Evolutionary conservation across 2,113 vertebrate genomes (phyloP), one percentile per base, ranked within the genome.

Genomic region (Motacilla alba): DNA sequence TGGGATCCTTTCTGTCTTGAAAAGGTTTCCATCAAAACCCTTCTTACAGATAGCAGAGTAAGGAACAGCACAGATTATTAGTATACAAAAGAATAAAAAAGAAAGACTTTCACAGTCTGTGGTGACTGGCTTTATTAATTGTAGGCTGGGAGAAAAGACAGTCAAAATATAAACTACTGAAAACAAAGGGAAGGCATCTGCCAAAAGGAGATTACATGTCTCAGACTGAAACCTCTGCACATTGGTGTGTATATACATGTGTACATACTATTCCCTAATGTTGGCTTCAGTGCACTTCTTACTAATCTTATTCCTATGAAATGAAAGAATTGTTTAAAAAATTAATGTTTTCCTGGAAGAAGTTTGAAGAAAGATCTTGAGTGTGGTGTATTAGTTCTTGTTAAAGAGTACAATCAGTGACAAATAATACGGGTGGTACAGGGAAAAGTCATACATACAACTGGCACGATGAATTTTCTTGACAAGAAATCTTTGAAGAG

Each of bases 211-310:
- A 46, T 33, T 47, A 33, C 4, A 24, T 23, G 20, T 66, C 44
- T 93, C 63, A 77, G 46, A 73, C 6, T 9, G 13, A 87, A 95
- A 89, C 21, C 22, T 80, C 22, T 70, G 30, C 3, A 3, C 35
- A 46, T 35, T 0, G 0, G 13, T 55, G 20, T 8, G 8, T 46
- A 63, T 39, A 62, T 37, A 53, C n/a, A 53, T 3, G 12, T 37
- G 28, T 23, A 20, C 33, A 5, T n/a, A 83, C 41, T 83, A 80
- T 44, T 41, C 83, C 9, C 47, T 88, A 77, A 21, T 73, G 64
- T 50, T 52, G 35, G 27, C 62, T 83, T 78, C 64, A 83, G 46
- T 70, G 15, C 35, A 72, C 69, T 90, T 90, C 72, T 55, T 70
- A 66, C 16, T 64, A 66, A 47, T 15, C 26, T 85, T 63, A 49